These are phyloP conservation scores for Microcebus ravelobensis DNA, from an alignment of 2,113 vertebrate species.

Conservation along the genomic window DNA sequence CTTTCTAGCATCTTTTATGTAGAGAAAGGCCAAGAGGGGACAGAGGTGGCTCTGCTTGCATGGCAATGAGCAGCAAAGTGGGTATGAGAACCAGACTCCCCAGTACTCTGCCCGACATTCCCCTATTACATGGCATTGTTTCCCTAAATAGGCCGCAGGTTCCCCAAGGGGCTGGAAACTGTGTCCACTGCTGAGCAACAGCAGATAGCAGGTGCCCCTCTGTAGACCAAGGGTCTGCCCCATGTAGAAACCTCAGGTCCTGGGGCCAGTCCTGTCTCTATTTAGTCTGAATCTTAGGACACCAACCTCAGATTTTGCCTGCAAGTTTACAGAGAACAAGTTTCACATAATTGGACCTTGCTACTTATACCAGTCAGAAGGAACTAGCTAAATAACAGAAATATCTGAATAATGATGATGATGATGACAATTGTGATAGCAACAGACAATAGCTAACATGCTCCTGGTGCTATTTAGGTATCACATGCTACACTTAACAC, in stretches of 20 bases:
- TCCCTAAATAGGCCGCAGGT: background rate
- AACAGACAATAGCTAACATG: background rate
- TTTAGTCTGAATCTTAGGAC: background rate
- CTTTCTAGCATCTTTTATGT: background rate
- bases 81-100: background rate
- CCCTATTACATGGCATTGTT: no score
- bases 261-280: background rate
- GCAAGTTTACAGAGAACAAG: background rate
- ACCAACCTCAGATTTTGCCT: background rate
- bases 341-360: background rate
- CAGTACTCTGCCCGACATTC: background rate
- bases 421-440: no score
- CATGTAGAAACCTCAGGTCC: background rate
- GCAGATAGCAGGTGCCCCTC: background rate
- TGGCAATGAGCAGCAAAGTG: background rate
- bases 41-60: background rate
- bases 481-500: rapidly evolving
- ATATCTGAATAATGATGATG: background rate
- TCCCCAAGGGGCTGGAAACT: background rate
- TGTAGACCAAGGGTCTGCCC: background rate
- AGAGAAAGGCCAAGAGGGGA: background rate
- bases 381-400: background rate
- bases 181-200: background rate
- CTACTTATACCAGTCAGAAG: background rate
- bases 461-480: no score